Base-by-base conservation (phyloP, 2,888 invertebrate species). In the Neuroscelio doddi region DNA sequence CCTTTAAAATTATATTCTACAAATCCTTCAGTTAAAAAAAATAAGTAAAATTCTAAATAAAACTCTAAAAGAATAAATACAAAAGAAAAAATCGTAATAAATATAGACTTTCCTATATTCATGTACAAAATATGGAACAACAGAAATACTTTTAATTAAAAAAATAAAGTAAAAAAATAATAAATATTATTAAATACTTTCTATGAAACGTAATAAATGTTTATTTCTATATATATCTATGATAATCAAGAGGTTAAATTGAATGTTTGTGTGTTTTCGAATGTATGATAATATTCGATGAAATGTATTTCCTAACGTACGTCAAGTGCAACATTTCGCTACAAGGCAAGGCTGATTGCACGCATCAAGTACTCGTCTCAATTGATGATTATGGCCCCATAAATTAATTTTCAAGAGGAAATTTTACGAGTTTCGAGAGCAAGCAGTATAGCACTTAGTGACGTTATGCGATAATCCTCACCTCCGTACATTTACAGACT, bases 351-450 rank as follows among this genome's bases (percentile, higher is more conserved):
- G 41, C 42, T 68, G 69, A 71, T 70, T 53, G 66, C 71, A 52
- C 57, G 62, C 64, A 69, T 66, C 67, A 45, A 66, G 68, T 69
- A 63, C 61, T 74, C 71, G 55, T 76, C 73, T 76, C 80, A 79
- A 79, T 79, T 80, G 77, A 69, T 72, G 75, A 78, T 80, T 76
- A 76, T 64, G 70, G 68, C 70, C 69, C 71, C 78, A 73, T 80
- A 78, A 80, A 80, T 80, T 79, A 74, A 76, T 79, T 79, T 15
- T 79, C 73, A 70, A 77, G 77, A 72, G 66, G 64, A 61, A 74
- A 70, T 72, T 68, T 69, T 72, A 75, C 71, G 70, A 72, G 65
- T 68, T 66, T 61, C 53, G 44, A 52, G 62, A 58, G 59, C 66
- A 44, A 45, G 21, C 5, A 3, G 21, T 21, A 38, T 15, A n/a